Conservation (phyloP, 2,888 invertebrate species). For the Leptothorax acervorum region DNA sequence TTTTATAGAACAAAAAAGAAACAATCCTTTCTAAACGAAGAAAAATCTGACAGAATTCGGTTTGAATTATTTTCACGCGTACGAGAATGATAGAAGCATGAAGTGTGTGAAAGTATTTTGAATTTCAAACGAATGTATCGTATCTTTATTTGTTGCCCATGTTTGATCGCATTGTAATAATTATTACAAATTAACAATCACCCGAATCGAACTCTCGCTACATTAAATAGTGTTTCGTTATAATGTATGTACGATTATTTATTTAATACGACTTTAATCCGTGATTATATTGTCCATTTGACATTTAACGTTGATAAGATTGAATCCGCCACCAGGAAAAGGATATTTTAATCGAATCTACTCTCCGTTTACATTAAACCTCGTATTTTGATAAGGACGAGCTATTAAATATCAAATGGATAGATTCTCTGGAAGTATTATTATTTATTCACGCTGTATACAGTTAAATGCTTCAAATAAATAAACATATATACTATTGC, state of each 20-base stretch:
- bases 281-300: conserved; percentile 65
- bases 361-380: not conserved
- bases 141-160: conserved; percentile 70
- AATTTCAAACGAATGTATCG: conserved; percentile 43
- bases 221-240: conserved; percentile 76
- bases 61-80: not conserved
- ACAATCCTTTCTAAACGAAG: conserved; percentile 4
- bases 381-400: not conserved
- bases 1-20: not conserved
- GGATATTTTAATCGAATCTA: conserved; percentile 15
- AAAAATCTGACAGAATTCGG: not conserved
- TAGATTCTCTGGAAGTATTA: conserved; percentile 65
- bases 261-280: conserved; percentile 64
- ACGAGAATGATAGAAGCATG: not conserved
- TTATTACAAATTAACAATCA: conserved; percentile 83
- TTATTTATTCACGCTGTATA: conserved; percentile 68
- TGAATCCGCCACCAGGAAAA: not conserved
- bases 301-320: conserved; percentile 66
- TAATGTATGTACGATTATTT: conserved; percentile 71
- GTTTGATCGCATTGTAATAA: conserved; percentile 73
- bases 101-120: not conserved
- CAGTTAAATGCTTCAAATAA: conserved; percentile 69
- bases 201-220: conserved; percentile 77
- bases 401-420: conserved; percentile 70
- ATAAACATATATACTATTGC: conserved; percentile 65